Base-by-base conservation (phyloP, 37 sponge, comb jelly and placozoan species). In the Eunapius fragilis region DNA sequence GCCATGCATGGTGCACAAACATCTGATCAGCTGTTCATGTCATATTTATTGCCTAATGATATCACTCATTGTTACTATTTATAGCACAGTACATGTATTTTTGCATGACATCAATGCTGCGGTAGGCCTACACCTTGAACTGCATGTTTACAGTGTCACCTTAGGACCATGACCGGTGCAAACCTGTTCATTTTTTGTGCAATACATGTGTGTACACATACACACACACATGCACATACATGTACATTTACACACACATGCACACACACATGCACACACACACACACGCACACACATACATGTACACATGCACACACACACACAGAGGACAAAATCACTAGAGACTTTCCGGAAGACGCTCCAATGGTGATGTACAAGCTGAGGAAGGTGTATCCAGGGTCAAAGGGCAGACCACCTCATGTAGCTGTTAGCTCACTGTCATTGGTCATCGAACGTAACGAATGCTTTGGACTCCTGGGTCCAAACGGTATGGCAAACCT, bases 381-480 rank as follows among this genome's bases (percentile, higher is more conserved):
- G 74, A 84, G 91, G 72, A 94, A 94, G 78, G 94, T 90, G 91
- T 94, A 90, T 33, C 82, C 91, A 5, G 86, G 86, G 19, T 30
- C 70, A 19, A 47, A 75, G 14, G 92, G 95, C 35, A 82, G 77
- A 7, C 83, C 89, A 9, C 83, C 89, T 0, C 89, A 91, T 30
- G 80, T 94, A 19, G 95, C 95, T 37, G 95, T 94, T 10, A 71
- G 91, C 68, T 73, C 83, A 23, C 13, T 94, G 31, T 91, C 95
- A 45, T 76, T 94, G 74, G 89, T 67, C 4, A 89, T 94, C 30
- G 74, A 88, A 70, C 82, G 89, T 14, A 88, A 94, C 27, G 92
- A 94, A 38, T 94, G 95, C 31, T 94, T 94, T 83, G 95, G 95
- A 7, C 87, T 94, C 6, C 69, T 94, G 37, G 94, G 94, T 67